phyloP scores from a whole-genome alignment of 37 sponge, comb jelly and placozoan genomes.

The Corticium candelabrum region DNA sequence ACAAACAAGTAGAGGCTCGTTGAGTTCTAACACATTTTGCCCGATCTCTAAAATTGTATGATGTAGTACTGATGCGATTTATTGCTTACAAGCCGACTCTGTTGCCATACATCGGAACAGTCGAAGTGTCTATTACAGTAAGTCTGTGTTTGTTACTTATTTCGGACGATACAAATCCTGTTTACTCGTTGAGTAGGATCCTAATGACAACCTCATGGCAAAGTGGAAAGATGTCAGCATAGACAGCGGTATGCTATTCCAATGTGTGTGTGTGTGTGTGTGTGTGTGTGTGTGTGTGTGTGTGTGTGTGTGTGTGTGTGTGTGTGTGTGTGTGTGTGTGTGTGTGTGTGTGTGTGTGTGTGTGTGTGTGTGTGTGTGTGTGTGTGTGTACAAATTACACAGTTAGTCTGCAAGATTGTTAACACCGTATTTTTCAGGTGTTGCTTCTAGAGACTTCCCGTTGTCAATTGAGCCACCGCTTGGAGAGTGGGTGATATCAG shows the following conservation, averaged over 20 bases:
- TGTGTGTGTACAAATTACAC: no score
- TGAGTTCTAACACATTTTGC: no score
- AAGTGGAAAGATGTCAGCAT: neutral
- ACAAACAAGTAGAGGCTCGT: constrained; percentile 9
- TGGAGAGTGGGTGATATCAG: neutral
- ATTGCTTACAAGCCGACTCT: neutral
- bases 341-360: no score
- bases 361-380: no score
- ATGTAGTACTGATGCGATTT: neutral
- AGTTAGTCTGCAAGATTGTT: no score
- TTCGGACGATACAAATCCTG: no score
- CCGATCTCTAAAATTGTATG: no score
- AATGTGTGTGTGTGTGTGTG: no score
- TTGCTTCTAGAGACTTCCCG: neutral
- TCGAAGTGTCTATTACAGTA: neutral
- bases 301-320: no score
- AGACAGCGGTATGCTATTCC: neutral
- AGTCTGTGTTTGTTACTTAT: no score
- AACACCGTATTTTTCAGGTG: neutral
- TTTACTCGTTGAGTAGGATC: neutral
- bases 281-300: no score
- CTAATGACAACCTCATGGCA: neutral
- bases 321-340: no score
- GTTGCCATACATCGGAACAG: neutral
- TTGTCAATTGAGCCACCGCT: constrained; percentile 10